A percentile compares a stretch with the other conserved stretches of the same genome.
Conservation (phyloP, 2,113 vertebrate genomes). For the Choloepus hoffmanni region DNA sequence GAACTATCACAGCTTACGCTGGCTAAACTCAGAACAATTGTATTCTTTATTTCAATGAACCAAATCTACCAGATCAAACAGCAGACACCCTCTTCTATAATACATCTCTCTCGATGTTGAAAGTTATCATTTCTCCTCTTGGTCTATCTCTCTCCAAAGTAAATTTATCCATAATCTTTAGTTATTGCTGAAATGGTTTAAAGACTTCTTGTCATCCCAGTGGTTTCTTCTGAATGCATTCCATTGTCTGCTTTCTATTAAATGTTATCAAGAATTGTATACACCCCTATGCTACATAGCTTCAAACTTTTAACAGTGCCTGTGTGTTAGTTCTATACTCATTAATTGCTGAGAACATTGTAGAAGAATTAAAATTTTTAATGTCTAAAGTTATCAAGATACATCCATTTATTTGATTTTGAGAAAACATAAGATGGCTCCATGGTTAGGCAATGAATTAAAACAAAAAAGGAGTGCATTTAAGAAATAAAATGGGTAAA, state of each 20-base stretch:
- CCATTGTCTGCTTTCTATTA: not conserved
- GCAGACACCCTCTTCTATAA: not conserved
- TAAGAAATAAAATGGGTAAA: not conserved
- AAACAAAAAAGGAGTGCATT: not conserved
- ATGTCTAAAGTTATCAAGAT: not conserved
- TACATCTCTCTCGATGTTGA: not conserved
- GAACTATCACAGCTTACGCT: not conserved
- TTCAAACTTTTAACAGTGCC: not conserved
- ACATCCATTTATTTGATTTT: not conserved
- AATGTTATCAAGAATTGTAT: not conserved
- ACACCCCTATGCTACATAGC: not conserved
- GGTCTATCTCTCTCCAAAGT: not conserved
- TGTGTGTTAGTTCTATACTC: not conserved
- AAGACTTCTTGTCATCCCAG: not conserved
- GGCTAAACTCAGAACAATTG: not conserved
- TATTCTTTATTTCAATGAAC: not conserved
- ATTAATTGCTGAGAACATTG: not conserved
- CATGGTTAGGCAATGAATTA: not conserved
- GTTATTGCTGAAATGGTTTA: not conserved
- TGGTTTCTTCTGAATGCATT: not conserved
- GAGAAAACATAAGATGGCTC: not conserved
- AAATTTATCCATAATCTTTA: not conserved
- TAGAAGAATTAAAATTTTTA: not conserved
- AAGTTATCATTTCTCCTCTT: not conserved
- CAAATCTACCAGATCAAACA: not conserved